A percentile compares a stretch with the other conserved stretches of the same genome.
Evolutionary conservation across 2,797 vertebrate species (phyloP).

Genomic region (Oreortyx pictus): DNA sequence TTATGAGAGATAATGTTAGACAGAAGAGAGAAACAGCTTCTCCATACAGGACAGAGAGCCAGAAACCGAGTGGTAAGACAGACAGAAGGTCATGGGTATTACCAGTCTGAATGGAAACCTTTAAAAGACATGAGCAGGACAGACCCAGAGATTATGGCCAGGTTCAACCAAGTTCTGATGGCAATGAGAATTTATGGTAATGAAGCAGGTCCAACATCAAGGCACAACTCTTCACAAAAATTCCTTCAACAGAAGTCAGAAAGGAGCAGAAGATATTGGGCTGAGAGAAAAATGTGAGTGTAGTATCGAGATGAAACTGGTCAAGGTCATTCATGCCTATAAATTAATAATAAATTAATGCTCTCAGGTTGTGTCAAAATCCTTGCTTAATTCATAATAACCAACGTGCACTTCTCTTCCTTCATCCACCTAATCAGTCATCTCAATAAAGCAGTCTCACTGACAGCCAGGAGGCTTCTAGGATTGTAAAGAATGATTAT

Average conservation of each 20-base stretch:
- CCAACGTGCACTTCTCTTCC: not conserved
- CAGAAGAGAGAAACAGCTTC: not conserved
- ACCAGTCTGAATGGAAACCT: not conserved
- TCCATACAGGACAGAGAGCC: too few relatives aligned
- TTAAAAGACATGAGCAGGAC: too few relatives aligned
- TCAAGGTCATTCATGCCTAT: not conserved
- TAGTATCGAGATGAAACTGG: rapidly evolving
- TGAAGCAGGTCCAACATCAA: not conserved
- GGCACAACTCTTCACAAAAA: not conserved
- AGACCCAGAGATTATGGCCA: not conserved
- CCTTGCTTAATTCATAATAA: not conserved
- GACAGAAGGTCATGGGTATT: not conserved
- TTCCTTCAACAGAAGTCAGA: not conserved
- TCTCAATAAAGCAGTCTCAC: not conserved
- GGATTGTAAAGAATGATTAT: not conserved
- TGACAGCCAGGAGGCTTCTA: not conserved
- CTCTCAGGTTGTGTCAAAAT: not conserved
- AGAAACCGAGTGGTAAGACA: not conserved
- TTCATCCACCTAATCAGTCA: not conserved
- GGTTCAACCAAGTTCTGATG: not conserved
- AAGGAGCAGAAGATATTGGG: not conserved
- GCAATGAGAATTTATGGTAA: not conserved
- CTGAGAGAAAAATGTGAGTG: not conserved
- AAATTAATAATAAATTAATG: not conserved
- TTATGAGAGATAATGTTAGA: not conserved